Evolutionary conservation across 2,113 vertebrate species (phyloP), one percentile per base, ranked within the genome.

Genomic region (Tragelaphus scriptus): DNA sequence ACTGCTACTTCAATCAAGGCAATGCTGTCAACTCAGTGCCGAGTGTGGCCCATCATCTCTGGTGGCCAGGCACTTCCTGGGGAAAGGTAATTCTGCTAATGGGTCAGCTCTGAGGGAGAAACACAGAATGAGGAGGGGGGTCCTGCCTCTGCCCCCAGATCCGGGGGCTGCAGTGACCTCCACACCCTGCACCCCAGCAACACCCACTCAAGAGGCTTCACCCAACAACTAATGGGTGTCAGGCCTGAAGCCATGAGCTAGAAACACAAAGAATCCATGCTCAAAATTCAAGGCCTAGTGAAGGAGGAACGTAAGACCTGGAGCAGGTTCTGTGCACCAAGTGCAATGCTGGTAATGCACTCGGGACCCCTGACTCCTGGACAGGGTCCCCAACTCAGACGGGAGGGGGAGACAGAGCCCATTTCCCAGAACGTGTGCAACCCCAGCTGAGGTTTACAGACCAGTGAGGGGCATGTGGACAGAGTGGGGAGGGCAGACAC

Each of bases 101-200:
- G 6, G 51, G 9, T 28, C 1, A 17, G 3, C 26, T 28, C n/a
- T 23, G 2, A 14, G 15, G 6, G 59, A 71, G 71, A 28, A 25
- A 44, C 0, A 61, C 2, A 61, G 61, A 40, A 10, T 0, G 3
- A 0, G 53, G 51, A 16, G 7, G 0, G 51, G 40, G 15, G 3
- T 25, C 3, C 3, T 1, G 47, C 6, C 30, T 26, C 25, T 9
- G 44, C 30, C 71, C 2, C 58, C 7, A 28, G 3, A 51, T 21
- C 3, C 1, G 3, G 56, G 4, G 56, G 30, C n/a, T 11, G 12
- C 5, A 16, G 44, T 30, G 0, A 5, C 30, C n/a, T 21, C 40
- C 23, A 25, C 8, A 21, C 12, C 10, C 8, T 17, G 4, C 88
- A 75, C 4, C 3, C 8, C 11, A 7, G 82, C 7, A 19, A 19